A percentile compares a stretch with the other conserved stretches of the same genome.
phyloP scores from a whole-genome alignment of 2,888 invertebrate genomes.

The Drosophila quinaria region DNA sequence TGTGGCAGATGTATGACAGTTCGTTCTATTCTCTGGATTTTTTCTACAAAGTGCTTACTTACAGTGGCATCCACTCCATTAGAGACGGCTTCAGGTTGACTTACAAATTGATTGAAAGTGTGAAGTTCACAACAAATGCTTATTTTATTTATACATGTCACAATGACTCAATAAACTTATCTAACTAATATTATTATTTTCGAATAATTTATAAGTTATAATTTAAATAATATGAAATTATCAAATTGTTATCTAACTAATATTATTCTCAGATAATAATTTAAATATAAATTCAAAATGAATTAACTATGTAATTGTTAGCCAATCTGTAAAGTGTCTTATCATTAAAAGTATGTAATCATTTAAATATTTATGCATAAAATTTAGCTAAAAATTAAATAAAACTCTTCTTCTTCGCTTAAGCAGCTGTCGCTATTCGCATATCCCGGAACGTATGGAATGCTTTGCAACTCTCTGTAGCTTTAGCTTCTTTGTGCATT shows the following conservation, averaged over 20 bases:
- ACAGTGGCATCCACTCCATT: slow-evolving; percentile 19
- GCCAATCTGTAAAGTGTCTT: no score
- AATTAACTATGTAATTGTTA: no score
- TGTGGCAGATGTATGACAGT: slow-evolving; percentile 7
- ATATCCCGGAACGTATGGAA: slow-evolving; percentile 21
- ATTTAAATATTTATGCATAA: background rate
- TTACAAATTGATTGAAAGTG: slow-evolving; percentile 15
- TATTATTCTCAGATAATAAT: no score
- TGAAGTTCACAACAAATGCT: background rate
- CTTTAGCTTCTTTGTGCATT: slow-evolving; percentile 1
- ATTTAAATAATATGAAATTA: no score
- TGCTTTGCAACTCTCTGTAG: slow-evolving; percentile 4
- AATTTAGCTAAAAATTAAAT: background rate
- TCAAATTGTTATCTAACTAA: no score
- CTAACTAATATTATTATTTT: no score
- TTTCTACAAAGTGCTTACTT: slow-evolving; percentile 12
- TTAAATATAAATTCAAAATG: no score
- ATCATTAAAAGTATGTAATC: no score
- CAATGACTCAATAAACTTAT: no score
- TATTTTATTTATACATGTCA: no score
- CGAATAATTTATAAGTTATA: no score
- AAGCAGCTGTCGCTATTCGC: slow-evolving; percentile 13
- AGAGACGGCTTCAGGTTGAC: slow-evolving; percentile 1
- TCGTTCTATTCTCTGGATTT: background rate
- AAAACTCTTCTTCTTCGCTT: background rate